Base-by-base conservation (phyloP, 2,888 invertebrate species). In the Drosophila anomalata region DNA sequence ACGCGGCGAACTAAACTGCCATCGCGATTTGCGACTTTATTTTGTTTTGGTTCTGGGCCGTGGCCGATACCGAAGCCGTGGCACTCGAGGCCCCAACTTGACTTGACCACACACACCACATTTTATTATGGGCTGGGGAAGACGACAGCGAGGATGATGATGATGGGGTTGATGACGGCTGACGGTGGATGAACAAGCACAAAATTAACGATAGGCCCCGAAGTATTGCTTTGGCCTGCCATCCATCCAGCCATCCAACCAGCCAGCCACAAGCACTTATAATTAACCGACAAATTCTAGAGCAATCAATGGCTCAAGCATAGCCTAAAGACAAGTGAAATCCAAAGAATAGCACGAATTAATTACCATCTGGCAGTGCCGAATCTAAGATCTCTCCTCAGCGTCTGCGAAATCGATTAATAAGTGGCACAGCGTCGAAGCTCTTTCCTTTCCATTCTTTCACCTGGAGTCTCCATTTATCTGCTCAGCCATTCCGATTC, bases 251-350 rank as follows among this genome's bases (percentile, higher is more conserved):
- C 3, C 12, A 12, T 3, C 33, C 33, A 29, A 0, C 29, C 61
- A 57, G 53, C 72, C 77, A 66, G 3, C 22, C 11, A 46, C 33
- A 39, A 59, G 73, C 61, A 67, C 60, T 70, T 60, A 66, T 74
- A 77, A 75, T 82, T 77, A 85, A 74, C 75, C 72, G 70, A 75
- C 79, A 84, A 80, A 80, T 84, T 79, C 85, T 85, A 85, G 83
- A 88, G 83, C 88, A 85, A 72, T 75, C 74, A 73, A 73, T 63
- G 72, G 69, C 66, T 60, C 26, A 71, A 63, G 61, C 68, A 47
- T 63, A 50, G 70, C 73, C 67, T 14, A 66, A 76, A 88, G 85
- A 87, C 81, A 87, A 87, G 85, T 78, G 79, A 88, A 87, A 81
- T 75, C 81, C 80, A 72, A 70, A 71, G 79, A 84, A 67, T 39